Base-by-base conservation (phyloP, 2,888 invertebrate genomes). In the Pristionchus japonicus region DNA sequence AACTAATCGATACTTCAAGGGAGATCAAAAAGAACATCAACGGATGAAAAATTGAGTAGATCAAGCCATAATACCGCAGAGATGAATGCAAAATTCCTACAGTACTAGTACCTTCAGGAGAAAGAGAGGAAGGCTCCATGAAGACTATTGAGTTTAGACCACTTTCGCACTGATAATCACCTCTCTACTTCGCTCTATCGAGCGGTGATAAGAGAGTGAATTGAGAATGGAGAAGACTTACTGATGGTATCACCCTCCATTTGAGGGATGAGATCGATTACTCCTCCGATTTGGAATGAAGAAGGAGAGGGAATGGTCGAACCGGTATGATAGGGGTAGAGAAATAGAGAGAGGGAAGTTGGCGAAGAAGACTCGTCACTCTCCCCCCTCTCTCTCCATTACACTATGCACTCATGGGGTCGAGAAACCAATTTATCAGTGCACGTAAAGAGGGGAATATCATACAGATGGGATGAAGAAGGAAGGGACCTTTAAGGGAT, bases 291-390 rank as follows among this genome's bases (percentile, higher is more conserved):
- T n/a, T n/a, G n/a, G 52, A 52, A 52, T 83, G 52, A 34, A 49
- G 31, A 34, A 49, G 49, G 49, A 27, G 52, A 83, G 52, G 23
- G 20, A 52, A 82, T 47, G 52, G 82, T 82, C 82, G 82, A 83
- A 83, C 82, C 82, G 82, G 82, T 83, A 85, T 67, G 52, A 86
- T 43, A 47, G 37, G 34, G 74, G 52, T n/a, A 86, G 86, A 52
- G 86, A 86, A 70, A 86, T 27, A 49, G 74, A 49, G 74, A 70
- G 86, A 64, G 74, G 52, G 47, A 86, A 85, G 64, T 40, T 1
- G 57, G 83, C 40, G 64, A 64, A 64, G 64, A 61, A 52, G 52
- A 52, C 82, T 83, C 77, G 52, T 83, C 52, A 83, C 82, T 52
- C 52, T 37, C 40, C 49, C 27, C 17, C 31, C 52, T 37, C 40